A percentile compares a stretch with the other conserved stretches of the same genome.
Evolutionary conservation across 2,888 invertebrate species (phyloP).

Genomic region (Ditylenchus weischeri): DNA sequence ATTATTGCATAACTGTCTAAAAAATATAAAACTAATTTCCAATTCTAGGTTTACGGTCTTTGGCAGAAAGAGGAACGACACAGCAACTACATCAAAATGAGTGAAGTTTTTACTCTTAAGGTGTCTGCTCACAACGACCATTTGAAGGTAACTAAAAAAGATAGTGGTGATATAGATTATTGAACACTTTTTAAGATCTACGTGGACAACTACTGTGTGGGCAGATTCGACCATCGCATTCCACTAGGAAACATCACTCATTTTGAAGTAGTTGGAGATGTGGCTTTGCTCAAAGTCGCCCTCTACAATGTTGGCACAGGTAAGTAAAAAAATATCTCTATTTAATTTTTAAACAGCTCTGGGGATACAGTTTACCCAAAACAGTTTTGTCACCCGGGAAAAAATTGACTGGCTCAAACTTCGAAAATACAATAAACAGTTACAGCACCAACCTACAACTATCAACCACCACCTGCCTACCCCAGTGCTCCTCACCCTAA

Average conservation of each 20-base stretch:
- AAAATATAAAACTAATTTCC: too few species aligned
- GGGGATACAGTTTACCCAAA: constrained; percentile 17
- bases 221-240: background rate
- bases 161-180: too few species aligned
- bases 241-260: background rate
- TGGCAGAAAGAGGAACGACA: constrained; percentile 26
- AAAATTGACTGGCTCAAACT: too few species aligned
- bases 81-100: constrained; percentile 7
- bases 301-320: background rate
- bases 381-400: constrained; percentile 11
- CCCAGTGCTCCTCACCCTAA: too few species aligned
- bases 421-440: too few species aligned
- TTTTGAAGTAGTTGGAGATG: background rate
- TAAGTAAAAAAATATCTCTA: background rate
- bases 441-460: too few species aligned
- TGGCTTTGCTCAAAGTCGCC: background rate
- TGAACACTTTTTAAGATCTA: background rate
- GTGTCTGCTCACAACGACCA: background rate
- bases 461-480: too few species aligned
- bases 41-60: constrained; percentile 5
- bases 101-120: background rate
- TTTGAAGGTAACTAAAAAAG: background rate
- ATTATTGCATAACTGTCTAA: background rate
- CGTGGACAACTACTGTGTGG: background rate
- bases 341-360: too few species aligned